Evolutionary conservation across 64 coral and sea anemone species (phyloP).

Genomic region (Exaiptasia diaphana): DNA sequence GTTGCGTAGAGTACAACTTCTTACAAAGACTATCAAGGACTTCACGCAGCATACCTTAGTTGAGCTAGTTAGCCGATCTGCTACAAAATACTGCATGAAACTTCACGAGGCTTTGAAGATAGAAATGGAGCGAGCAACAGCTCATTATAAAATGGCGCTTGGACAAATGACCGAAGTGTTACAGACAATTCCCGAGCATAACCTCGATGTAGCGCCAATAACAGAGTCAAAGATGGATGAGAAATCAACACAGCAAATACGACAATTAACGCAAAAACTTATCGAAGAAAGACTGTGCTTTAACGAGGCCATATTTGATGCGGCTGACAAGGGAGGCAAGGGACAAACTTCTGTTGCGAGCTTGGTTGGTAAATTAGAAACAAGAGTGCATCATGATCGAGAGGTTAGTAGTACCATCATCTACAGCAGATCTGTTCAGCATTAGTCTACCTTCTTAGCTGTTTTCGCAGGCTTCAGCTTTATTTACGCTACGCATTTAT

Average conservation of each 20-base stretch:
- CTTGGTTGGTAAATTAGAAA: conserved; percentile 63
- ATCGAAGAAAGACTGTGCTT: conserved; percentile 83
- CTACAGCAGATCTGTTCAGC: no score
- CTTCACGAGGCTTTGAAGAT: conserved; percentile 74
- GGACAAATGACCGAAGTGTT: conserved; percentile 54
- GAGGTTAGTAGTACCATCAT: conserved; percentile 40
- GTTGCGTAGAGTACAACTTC: conserved; percentile 30
- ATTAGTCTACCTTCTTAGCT: no score
- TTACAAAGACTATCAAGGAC: conserved; percentile 54
- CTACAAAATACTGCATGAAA: conserved; percentile 49
- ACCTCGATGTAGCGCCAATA: neutral
- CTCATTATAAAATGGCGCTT: conserved; percentile 60
- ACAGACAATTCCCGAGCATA: conserved; percentile 39
- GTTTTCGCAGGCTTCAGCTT: no score
- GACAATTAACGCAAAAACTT: conserved; percentile 57
- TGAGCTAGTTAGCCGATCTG: conserved; percentile 59
- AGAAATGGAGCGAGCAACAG: conserved; percentile 54
- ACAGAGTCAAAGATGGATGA: conserved; percentile 15
- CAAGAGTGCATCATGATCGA: conserved; percentile 74
- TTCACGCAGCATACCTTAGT: conserved; percentile 70
- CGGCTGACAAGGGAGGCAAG: conserved; percentile 53
- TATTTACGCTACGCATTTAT: no score
- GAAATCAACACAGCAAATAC: conserved; percentile 26
- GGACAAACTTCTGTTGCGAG: conserved; percentile 31
- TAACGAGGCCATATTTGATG: conserved; percentile 68